Evolutionary conservation across 1,140 invertebrate species (phyloP).

Genomic region (Drosophila takahashii): DNA sequence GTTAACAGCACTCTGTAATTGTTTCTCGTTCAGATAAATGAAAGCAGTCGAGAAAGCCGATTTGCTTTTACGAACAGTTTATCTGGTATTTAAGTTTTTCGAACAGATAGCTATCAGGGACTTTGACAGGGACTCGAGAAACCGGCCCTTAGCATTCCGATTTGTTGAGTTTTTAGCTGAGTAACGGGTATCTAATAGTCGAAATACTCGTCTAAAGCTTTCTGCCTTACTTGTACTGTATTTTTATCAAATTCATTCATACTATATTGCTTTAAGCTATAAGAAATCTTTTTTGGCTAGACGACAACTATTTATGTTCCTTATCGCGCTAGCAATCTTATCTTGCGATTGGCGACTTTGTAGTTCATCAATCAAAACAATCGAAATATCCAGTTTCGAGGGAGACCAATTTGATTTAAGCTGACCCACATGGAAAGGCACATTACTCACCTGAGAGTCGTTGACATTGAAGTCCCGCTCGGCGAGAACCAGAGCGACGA

Average conservation of each 20-base stretch:
- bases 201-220: too few species aligned
- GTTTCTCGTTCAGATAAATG: too few species aligned
- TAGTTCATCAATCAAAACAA: constrained; percentile 73
- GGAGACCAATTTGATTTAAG: constrained; percentile 7
- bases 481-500: constrained; percentile 35
- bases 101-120: too few species aligned
- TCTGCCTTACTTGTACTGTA: background rate
- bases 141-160: too few species aligned
- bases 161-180: too few species aligned
- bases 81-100: too few species aligned
- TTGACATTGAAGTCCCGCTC: constrained; percentile 82
- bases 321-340: constrained; percentile 42
- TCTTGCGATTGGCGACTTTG: constrained; percentile 16
- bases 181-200: too few species aligned
- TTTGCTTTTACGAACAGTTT: too few species aligned
- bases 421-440: constrained; percentile 5
- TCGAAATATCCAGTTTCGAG: constrained; percentile 54
- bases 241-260: background rate
- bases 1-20: too few species aligned
- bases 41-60: too few species aligned
- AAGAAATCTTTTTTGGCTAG: background rate
- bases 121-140: too few species aligned
- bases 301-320: constrained; percentile 19
- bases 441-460: constrained; percentile 76
- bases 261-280: background rate